Percentiles rank a stretch among this genome's conserved stretches.
Conservation (phyloP, 2,797 vertebrate genomes). For the Erpetoichthys calabaricus region DNA sequence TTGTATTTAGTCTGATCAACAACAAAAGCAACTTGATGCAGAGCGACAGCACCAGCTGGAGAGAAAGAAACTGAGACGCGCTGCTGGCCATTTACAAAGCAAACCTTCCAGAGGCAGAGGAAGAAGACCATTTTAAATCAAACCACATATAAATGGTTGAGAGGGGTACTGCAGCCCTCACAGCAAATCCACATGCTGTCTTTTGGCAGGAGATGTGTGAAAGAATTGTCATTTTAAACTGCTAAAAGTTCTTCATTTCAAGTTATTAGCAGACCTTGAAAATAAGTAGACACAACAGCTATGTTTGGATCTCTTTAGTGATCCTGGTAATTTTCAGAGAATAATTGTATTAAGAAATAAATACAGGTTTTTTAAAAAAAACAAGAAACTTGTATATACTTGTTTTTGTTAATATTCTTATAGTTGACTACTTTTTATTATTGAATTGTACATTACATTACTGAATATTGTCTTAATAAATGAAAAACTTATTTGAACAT, state of each 20-base stretch:
- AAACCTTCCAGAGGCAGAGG: conserved; percentile 32
- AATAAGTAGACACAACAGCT: neutral
- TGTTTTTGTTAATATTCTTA: no score
- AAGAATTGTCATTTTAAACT: neutral
- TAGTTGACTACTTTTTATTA: no score
- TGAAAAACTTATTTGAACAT: no score
- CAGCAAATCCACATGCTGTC: neutral
- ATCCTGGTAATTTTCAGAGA: no score
- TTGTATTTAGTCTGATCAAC: conserved; percentile 60
- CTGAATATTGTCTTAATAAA: no score
- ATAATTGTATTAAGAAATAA: no score
- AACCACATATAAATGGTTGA: neutral
- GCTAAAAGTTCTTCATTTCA: neutral
- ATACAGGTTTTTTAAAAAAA: no score
- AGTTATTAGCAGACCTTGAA: conserved; percentile 3
- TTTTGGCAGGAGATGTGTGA: neutral
- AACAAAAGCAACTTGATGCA: conserved; percentile 70
- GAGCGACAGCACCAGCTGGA: conserved; percentile 75
- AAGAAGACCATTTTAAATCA: conserved; percentile 12
- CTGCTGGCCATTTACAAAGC: conserved; percentile 69
- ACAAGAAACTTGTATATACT: no score
- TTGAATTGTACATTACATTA: no score
- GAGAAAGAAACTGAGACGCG: conserved; percentile 68
- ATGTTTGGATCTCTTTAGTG: no score
- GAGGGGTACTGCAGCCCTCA: neutral